A percentile compares a stretch with the other conserved stretches of the same genome.
These are phyloP conservation scores for Mayetiola destructor DNA, from an alignment of 2,888 invertebrate genomes.

Conservation along the genomic window DNA sequence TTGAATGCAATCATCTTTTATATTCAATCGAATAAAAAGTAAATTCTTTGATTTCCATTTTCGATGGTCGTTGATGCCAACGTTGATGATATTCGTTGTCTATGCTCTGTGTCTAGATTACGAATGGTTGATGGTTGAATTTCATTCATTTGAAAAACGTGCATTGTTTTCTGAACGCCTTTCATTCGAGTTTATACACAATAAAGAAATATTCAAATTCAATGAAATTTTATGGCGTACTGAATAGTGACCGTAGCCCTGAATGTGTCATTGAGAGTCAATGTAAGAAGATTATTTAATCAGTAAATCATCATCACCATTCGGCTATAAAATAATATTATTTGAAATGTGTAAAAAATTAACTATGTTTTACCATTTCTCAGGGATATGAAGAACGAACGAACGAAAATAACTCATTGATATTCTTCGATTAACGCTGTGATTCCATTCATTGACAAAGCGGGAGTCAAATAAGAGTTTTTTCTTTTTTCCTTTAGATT, in stretches of 20 bases:
- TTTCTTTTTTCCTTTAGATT: too few species aligned
- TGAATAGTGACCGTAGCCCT: too few species aligned
- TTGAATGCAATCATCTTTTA: background rate
- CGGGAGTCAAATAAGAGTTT: background rate
- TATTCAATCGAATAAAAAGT: background rate
- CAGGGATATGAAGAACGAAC: background rate
- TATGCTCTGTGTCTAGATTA: too few species aligned
- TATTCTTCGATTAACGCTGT: conserved; percentile 7
- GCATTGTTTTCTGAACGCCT: conserved; percentile 7
- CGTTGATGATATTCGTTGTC: too few species aligned
- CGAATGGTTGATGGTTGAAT: background rate
- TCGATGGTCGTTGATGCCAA: too few species aligned
- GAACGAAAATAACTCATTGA: conserved; percentile 7
- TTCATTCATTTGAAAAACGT: conserved; percentile 6
- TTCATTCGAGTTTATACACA: background rate
- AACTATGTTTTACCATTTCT: too few species aligned
- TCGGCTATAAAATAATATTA: too few species aligned
- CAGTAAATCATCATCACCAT: conserved; percentile 9
- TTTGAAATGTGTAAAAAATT: too few species aligned
- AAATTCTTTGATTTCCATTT: background rate
- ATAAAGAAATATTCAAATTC: conserved; percentile 2
- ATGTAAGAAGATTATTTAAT: background rate
- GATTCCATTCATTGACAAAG: conserved; percentile 1
- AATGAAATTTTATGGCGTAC: background rate
- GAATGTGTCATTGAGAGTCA: background rate